Conservation (phyloP, 2,797 vertebrate genomes). For the Ctenopoma kingsleyae region DNA sequence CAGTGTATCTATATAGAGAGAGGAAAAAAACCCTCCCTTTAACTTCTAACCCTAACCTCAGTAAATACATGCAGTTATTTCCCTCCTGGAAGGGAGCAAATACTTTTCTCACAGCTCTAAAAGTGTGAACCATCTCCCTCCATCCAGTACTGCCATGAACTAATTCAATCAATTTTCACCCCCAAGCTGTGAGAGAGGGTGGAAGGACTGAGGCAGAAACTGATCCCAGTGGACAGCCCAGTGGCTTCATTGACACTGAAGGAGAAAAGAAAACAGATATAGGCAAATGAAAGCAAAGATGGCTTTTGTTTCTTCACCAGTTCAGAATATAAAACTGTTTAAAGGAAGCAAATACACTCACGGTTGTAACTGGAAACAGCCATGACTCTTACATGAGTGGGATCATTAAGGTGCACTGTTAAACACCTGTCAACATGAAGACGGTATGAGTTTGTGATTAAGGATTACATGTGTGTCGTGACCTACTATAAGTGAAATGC, state of each 20-base stretch:
- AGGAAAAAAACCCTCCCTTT: too few species aligned
- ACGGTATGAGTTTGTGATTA: constrained; percentile 14
- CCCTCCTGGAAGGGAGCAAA: too few species aligned
- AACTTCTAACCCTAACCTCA: too few species aligned
- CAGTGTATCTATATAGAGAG: too few species aligned
- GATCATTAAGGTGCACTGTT: constrained; percentile 6
- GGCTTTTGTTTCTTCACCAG: constrained; percentile 50
- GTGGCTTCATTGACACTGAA: constrained; percentile 27
- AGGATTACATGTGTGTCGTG: constrained; percentile 17
- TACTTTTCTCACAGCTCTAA: too few species aligned
- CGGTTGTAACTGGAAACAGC: constrained; percentile 48
- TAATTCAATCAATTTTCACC: constrained; percentile 45
- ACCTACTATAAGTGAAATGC: neutral
- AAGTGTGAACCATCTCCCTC: neutral
- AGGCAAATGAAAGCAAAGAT: constrained; percentile 36
- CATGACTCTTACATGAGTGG: constrained; percentile 38
- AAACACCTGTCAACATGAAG: neutral
- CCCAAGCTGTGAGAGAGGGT: constrained; percentile 43
- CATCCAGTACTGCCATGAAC: constrained; percentile 17
- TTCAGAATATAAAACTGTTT: constrained; percentile 39
- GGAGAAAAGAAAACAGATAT: constrained; percentile 58
- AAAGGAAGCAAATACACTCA: constrained; percentile 25
- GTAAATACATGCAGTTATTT: too few species aligned
- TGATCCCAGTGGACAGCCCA: constrained; percentile 52
- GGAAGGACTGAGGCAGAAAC: constrained; percentile 50